These are phyloP conservation scores for Polyergus mexicanus DNA, from an alignment of 1,140 invertebrate species.

Conservation along the genomic window DNA sequence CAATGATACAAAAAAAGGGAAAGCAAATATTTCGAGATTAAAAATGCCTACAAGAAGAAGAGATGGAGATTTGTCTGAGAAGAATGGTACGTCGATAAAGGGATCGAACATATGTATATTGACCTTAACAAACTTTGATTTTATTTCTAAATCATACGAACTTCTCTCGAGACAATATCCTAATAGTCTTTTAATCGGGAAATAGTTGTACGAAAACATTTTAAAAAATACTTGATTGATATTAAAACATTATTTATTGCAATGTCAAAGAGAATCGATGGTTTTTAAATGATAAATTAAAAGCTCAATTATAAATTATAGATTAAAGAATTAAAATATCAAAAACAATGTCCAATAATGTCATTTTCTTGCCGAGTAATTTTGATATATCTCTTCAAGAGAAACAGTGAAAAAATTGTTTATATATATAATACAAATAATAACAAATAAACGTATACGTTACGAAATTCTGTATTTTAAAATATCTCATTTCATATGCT, in stretches of 20 bases:
- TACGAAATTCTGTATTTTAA: background rate
- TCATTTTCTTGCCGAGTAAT: background rate
- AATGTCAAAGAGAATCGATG: no score
- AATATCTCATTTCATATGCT: constrained; percentile 1
- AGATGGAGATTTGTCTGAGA: background rate
- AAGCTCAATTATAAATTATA: no score
- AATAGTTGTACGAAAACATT: no score
- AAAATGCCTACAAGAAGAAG: background rate
- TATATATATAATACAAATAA: background rate
- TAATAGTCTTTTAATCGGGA: no score
- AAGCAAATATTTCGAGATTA: background rate
- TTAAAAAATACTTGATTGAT: no score
- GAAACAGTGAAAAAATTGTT: background rate
- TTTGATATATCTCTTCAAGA: background rate
- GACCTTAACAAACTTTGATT: no score
- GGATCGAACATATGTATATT: no score
- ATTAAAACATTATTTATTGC: no score
- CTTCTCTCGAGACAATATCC: no score
- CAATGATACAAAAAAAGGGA: background rate
- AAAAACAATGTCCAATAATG: background rate
- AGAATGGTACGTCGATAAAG: background rate
- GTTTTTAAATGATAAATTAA: no score
- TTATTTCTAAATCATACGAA: no score
- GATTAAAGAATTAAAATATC: background rate
- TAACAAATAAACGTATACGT: background rate